These are phyloP conservation scores for Poeciliopsis presidionis DNA, from an alignment of 2,797 vertebrate genomes.

Conservation along the genomic window DNA sequence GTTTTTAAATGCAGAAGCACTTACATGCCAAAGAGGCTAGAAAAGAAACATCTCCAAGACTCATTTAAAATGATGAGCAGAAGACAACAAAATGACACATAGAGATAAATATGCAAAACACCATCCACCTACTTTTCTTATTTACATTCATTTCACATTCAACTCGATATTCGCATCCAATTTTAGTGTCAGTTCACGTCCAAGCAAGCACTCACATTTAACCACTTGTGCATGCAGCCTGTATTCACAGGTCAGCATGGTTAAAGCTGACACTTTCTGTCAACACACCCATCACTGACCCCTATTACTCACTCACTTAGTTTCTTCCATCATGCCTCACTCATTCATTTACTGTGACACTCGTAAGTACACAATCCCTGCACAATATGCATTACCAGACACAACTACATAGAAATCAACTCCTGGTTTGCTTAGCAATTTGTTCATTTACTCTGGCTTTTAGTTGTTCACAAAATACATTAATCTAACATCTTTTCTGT, in stretches of 20 bases:
- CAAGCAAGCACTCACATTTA: conserved; percentile 74
- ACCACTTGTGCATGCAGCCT: conserved; percentile 77
- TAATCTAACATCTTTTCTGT: conserved; percentile 43
- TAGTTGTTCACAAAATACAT: conserved; percentile 53
- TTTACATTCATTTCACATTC: conserved; percentile 76
- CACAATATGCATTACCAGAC: conserved; percentile 20
- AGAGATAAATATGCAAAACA: conserved; percentile 61
- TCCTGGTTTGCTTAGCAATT: conserved; percentile 60
- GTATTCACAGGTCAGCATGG: conserved; percentile 76
- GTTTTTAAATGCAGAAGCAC: conserved; percentile 48
- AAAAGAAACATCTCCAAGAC: conserved; percentile 47
- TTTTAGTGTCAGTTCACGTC: conserved; percentile 75
- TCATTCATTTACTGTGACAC: conserved; percentile 48
- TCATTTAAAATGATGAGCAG: conserved; percentile 49
- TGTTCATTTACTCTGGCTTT: conserved; percentile 54
- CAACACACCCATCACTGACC: conserved; percentile 83
- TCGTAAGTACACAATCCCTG: conserved; percentile 10
- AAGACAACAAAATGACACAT: conserved; percentile 59
- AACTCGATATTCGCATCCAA: conserved; percentile 66
- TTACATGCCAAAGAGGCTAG: conserved; percentile 40
- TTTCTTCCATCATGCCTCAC: conserved; percentile 62
- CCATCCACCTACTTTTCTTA: conserved; percentile 64
- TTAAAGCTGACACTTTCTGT: conserved; percentile 82
- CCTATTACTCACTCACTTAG: conserved; percentile 80
- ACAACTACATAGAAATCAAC: conserved; percentile 38